phyloP scores from a whole-genome alignment of 2,113 vertebrate species.

The Australoheros scitulus region DNA sequence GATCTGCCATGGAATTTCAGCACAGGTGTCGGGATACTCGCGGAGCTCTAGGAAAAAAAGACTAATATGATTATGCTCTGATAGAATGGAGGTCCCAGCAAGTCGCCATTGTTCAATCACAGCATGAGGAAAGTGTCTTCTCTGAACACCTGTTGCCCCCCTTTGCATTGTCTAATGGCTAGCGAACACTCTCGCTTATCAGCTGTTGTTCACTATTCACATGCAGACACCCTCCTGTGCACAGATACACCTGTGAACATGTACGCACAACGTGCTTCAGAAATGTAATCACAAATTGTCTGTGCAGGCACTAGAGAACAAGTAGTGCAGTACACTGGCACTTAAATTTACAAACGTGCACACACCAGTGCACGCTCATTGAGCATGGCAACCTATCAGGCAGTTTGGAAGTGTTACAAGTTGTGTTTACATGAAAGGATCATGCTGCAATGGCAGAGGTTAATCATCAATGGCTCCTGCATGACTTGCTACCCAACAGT shows the following conservation, averaged over 20 bases:
- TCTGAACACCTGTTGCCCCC: background rate
- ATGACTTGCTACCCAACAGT: constrained; percentile 18
- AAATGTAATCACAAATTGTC: constrained; percentile 21
- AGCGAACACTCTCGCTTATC: constrained; percentile 45
- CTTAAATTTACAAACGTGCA: constrained; percentile 4
- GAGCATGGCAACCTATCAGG: constrained; percentile 22
- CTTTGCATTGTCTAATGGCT: constrained; percentile 24
- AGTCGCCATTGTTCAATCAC: constrained; percentile 49
- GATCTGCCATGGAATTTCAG: constrained; percentile 33
- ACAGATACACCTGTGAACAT: background rate
- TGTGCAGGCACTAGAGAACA: constrained; percentile 16
- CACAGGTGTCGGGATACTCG: background rate
- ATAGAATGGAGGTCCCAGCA: constrained; percentile 38
- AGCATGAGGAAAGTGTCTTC: constrained; percentile 35
- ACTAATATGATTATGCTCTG: constrained; percentile 53
- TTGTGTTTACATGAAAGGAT: constrained; percentile 61
- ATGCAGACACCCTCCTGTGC: background rate
- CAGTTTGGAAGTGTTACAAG: constrained; percentile 36
- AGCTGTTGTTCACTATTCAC: constrained; percentile 49
- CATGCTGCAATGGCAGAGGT: constrained; percentile 58
- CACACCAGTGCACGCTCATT: background rate
- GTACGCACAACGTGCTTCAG: constrained; percentile 22
- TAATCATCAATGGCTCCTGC: constrained; percentile 67
- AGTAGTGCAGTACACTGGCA: constrained; percentile 3
- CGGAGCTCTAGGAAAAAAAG: constrained; percentile 45